Evolutionary conservation across 2,888 invertebrate genomes (phyloP).

Genomic region (Chymomyza caudatula): DNA sequence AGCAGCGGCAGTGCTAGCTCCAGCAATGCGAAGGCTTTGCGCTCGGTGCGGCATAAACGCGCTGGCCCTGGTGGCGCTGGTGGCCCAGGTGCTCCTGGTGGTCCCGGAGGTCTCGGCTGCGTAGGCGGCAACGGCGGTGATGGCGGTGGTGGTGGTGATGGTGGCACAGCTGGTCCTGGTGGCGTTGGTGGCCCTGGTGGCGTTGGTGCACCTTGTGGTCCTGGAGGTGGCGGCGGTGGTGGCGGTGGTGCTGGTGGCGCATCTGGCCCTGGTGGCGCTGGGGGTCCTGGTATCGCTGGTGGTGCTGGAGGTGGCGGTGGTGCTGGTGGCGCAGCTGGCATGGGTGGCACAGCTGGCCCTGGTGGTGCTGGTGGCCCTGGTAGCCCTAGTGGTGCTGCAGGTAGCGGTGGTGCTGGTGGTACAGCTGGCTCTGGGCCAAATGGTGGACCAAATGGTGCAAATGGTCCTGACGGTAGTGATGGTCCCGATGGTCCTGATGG

Average conservation of each 20-base stretch:
- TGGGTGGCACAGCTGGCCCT: no score
- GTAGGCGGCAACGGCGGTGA: conserved; percentile 50
- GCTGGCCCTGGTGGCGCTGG: conserved; percentile 59
- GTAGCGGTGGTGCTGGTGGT: conserved; percentile 61
- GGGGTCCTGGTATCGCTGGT: no score
- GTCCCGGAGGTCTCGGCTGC: conserved; percentile 55
- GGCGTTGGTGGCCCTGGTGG: conserved; percentile 54
- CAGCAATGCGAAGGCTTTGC: conserved; percentile 18
- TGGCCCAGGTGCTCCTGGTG: conserved; percentile 54
- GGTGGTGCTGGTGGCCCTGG: no score
- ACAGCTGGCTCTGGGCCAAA: conserved; percentile 49
- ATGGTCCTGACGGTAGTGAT: conserved; percentile 64
- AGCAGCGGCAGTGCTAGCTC: conserved; percentile 29
- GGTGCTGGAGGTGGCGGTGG: no score
- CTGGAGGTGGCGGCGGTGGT: no score
- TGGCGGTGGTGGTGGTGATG: conserved; percentile 58
- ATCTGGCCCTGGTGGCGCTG: no score
- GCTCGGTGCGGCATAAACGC: no score
- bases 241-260: no score
- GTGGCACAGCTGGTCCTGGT: conserved; percentile 50
- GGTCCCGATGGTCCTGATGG: conserved; percentile 68
- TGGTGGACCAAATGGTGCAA: conserved; percentile 62
- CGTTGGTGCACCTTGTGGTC: no score
- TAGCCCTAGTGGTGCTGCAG: conserved; percentile 61
- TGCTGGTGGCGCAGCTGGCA: no score